A percentile compares a stretch with the other conserved stretches of the same genome.
phyloP scores from a whole-genome alignment of 1,140 invertebrate species.

The Piezodorus guildinii region DNA sequence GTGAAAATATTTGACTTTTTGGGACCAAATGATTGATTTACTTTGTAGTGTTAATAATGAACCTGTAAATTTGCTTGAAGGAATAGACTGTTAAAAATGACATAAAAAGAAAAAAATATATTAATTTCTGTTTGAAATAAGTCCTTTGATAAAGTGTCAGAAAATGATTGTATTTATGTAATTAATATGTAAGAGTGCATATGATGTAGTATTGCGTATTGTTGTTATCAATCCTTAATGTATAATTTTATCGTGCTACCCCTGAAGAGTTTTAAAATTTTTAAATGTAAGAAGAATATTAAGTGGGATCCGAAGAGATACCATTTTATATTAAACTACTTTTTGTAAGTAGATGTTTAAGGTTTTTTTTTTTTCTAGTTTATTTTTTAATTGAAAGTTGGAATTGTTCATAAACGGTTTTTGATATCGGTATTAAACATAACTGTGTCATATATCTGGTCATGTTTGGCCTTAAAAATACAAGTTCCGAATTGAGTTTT shows the following conservation, averaged over 20 bases:
- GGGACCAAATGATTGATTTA: conserved; percentile 4
- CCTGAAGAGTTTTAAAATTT: not conserved
- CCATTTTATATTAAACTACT: not conserved
- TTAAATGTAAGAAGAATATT: not conserved
- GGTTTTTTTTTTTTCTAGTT: too few species aligned
- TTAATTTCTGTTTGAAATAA: not conserved
- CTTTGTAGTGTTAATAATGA: conserved; percentile 3
- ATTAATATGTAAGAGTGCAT: not conserved
- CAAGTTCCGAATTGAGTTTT: too few species aligned
- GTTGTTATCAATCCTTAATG: not conserved
- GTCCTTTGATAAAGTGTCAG: not conserved
- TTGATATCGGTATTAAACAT: too few species aligned
- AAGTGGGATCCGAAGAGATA: not conserved
- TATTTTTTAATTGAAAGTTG: too few species aligned
- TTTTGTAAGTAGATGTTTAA: not conserved
- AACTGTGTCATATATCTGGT: too few species aligned
- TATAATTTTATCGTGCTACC: not conserved
- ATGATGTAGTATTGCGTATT: not conserved
- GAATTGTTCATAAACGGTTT: too few species aligned
- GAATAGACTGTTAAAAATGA: not conserved
- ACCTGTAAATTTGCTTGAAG: conserved; percentile 2
- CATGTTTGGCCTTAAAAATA: too few species aligned
- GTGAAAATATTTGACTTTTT: not conserved
- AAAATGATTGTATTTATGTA: not conserved
- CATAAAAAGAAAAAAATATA: not conserved